Conservation (phyloP, 2,888 invertebrate species). For the Pyrrhia umbra region DNA sequence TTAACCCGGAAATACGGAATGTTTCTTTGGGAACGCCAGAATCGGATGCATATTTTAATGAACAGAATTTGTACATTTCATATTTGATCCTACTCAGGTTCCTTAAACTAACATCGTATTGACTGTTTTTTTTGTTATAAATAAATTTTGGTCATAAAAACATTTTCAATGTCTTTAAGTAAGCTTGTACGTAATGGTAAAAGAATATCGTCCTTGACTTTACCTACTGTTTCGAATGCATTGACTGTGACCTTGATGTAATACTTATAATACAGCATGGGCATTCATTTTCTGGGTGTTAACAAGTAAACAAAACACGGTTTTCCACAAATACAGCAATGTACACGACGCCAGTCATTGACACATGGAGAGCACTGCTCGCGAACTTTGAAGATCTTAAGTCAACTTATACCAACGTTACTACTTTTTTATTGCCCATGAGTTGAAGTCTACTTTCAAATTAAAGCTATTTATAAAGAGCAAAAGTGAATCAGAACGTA, state of each 20-base stretch:
- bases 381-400: conserved; percentile 36
- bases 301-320: conserved; percentile 9
- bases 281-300: conserved; percentile 11
- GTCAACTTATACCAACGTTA: conserved; percentile 10
- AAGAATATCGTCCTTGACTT: conserved; percentile 34
- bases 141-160: no score
- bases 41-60: no score
- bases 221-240: conserved; percentile 45
- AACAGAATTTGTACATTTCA: no score
- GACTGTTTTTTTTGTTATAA: no score
- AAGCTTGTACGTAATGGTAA: conserved; percentile 9
- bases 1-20: no score
- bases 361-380: conserved; percentile 9
- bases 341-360: conserved; percentile 22
- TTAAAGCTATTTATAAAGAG: conserved; percentile 20
- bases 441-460: conserved; percentile 31
- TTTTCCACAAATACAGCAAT: conserved; percentile 9
- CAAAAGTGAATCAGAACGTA: conserved; percentile 1
- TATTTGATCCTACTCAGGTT: no score
- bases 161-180: not conserved
- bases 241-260: conserved; percentile 45
- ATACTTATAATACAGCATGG: conserved; percentile 19
- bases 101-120: no score
- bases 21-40: no score
- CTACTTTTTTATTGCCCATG: not conserved